These are phyloP conservation scores for Periophthalmus modestus DNA, from an alignment of 2,113 vertebrate species.

Conservation along the genomic window DNA sequence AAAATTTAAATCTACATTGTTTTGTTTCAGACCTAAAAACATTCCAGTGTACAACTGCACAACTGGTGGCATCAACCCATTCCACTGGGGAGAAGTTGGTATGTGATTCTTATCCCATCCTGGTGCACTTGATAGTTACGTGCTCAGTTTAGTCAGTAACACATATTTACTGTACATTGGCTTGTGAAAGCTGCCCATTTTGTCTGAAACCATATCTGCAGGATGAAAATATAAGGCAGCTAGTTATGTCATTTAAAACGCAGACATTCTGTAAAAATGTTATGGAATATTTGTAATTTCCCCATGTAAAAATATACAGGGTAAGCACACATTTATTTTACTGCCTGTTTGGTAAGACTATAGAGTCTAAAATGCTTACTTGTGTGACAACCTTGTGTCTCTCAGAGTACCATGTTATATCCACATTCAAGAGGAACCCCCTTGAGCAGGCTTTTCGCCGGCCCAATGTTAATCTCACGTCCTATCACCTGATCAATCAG, in stretches of 20 bases:
- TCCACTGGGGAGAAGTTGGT: slow-evolving; percentile 99
- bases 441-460: slow-evolving; percentile 99
- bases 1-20: background rate
- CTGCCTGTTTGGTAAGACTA: slow-evolving; percentile 16
- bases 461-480: slow-evolving; percentile 99
- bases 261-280: background rate
- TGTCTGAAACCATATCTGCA: background rate
- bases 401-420: slow-evolving; percentile 99
- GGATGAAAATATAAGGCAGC: background rate
- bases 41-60: slow-evolving; percentile 97
- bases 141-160: slow-evolving; percentile 9
- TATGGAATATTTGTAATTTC: background rate
- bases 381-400: slow-evolving; percentile 84
- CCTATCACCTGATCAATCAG: slow-evolving; percentile 99
- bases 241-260: background rate
- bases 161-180: background rate
- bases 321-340: background rate
- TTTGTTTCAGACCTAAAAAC: slow-evolving; percentile 82
- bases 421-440: slow-evolving; percentile 99
- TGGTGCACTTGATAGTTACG: background rate
- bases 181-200: background rate
- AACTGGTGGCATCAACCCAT: slow-evolving; percentile 95
- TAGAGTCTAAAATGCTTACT: slow-evolving; percentile 19
- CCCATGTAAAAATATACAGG: background rate
- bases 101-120: slow-evolving; percentile 61